Evolutionary conservation across 2,113 vertebrate species (phyloP), one percentile per base, ranked within the genome.

Genomic region (Callospermophilus lateralis): DNA sequence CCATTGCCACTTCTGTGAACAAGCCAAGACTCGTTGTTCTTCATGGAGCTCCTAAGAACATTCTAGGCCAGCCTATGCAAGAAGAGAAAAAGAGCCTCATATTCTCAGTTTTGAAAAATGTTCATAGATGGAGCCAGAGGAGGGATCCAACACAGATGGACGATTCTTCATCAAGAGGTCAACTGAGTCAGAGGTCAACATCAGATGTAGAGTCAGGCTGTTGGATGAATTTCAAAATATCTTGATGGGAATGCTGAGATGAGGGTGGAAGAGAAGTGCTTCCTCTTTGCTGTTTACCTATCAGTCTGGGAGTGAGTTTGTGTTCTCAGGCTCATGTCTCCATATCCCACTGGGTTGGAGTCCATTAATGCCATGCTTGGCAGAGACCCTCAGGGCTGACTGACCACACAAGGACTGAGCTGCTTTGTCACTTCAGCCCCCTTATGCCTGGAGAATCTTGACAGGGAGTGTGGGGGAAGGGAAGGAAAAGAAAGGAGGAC

Each of bases 231-330:
- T 34, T 58, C 63, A 80, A 76, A 45, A 78, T 55, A 93, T 77
- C 55, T 55, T 48, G 65, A 13, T 65, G 81, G 73, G 55, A 81
- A 78, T 28, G 8, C 30, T 70, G 72, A 17, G 34, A 51, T 17
- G 34, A 48, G 1, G 32, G 51, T 37, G 22, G 83, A 55, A 24
- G 61, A 87, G 86, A 84, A 68, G 26, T 3, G 86, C 76, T 90
- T 92, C 19, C 37, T 94, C 34, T 87, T 61, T 96, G 76, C 42
- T 94, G 63, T 94, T 93, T 90, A 74, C 65, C 77, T 88, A 39
- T 70, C 42, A 72, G 55, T 67, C 77, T 94, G 87, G 63, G 93
- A 94, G 87, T 80, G 95, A 65, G 87, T 17, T 19, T 24, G 53
- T 61, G 76, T 80, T 81, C 67, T 76, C 61, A 81, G 55, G 34